phyloP scores from a whole-genome alignment of 64 coral and sea anemone genomes.

The Montipora efflorescens region DNA sequence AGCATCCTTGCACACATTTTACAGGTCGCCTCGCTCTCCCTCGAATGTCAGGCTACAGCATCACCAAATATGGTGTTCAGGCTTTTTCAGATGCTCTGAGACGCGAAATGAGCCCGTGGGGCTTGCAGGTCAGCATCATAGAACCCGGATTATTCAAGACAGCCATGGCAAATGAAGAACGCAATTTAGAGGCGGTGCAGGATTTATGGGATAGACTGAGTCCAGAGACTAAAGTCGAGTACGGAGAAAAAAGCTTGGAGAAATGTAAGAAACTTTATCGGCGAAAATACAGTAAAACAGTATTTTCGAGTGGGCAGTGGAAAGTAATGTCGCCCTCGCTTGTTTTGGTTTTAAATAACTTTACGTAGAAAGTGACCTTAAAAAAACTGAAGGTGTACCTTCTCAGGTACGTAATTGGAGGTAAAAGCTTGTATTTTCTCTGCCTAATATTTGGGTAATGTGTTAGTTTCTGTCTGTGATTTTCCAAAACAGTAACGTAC shows the following conservation, averaged over 20 bases:
- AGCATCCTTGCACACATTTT: neutral
- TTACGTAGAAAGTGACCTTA: no score
- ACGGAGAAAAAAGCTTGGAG: slow-evolving; percentile 20
- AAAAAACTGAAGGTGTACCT: no score
- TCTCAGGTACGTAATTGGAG: no score
- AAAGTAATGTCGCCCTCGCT: neutral
- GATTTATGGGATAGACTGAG: slow-evolving; percentile 34
- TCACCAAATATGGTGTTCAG: slow-evolving; percentile 60
- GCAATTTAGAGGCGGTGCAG: neutral
- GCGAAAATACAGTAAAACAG: neutral
- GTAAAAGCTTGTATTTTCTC: no score
- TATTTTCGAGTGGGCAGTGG: neutral
- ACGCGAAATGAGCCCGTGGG: slow-evolving; percentile 56
- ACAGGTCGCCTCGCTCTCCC: slow-evolving; percentile 23
- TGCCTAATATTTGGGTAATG: no score
- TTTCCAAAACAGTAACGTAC: no score
- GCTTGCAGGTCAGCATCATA: slow-evolving; percentile 36
- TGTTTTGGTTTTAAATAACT: no score
- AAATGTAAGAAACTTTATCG: slow-evolving; percentile 19
- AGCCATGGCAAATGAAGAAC: neutral
- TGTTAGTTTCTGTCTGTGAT: no score
- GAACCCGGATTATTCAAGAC: slow-evolving; percentile 56
- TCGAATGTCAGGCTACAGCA: neutral
- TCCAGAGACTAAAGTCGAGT: slow-evolving; percentile 18
- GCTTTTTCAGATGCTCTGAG: slow-evolving; percentile 64